Conservation (phyloP, 2,797 vertebrate genomes). For the Rhynchonycteris naso region DNA sequence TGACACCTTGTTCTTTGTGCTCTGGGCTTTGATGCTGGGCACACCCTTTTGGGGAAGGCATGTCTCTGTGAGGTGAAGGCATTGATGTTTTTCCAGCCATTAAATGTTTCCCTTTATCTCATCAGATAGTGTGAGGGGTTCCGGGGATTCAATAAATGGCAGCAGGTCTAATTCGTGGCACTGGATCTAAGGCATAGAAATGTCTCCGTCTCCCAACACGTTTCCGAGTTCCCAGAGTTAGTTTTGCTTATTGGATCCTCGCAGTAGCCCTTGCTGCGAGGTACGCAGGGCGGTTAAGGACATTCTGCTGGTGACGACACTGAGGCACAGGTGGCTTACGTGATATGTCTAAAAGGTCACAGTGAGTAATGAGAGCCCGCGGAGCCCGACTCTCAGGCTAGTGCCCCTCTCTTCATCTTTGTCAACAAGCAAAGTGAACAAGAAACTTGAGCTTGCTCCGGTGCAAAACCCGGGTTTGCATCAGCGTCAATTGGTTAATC, state of each 20-base stretch:
- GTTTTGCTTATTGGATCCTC: not conserved
- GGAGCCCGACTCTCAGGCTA: not conserved
- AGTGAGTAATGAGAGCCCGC: not conserved
- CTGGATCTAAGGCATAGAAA: conserved; percentile 41
- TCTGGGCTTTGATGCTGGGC: conserved; percentile 35
- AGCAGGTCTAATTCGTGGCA: conserved; percentile 53
- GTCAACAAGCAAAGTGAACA: not conserved
- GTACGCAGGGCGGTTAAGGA: not conserved
- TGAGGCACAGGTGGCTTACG: not conserved
- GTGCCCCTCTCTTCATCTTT: not conserved
- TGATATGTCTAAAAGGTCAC: not conserved
- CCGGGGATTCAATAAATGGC: conserved; percentile 46
- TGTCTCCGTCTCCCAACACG: conserved; percentile 47
- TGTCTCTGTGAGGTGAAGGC: not conserved
- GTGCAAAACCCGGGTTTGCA: not conserved
- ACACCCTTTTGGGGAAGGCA: conserved; percentile 42
- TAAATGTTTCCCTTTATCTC: conserved; percentile 57
- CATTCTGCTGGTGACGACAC: not conserved
- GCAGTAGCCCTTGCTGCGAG: not conserved
- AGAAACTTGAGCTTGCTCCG: not conserved
- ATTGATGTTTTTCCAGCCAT: conserved; percentile 35
- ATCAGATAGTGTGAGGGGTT: conserved; percentile 46
- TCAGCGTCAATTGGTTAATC: not conserved
- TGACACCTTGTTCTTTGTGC: not conserved
- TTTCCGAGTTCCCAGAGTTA: not conserved